A percentile compares a stretch with the other conserved stretches of the same genome.
These are phyloP conservation scores for Nibea coibor DNA, from an alignment of 2,113 vertebrate genomes.

Conservation along the genomic window DNA sequence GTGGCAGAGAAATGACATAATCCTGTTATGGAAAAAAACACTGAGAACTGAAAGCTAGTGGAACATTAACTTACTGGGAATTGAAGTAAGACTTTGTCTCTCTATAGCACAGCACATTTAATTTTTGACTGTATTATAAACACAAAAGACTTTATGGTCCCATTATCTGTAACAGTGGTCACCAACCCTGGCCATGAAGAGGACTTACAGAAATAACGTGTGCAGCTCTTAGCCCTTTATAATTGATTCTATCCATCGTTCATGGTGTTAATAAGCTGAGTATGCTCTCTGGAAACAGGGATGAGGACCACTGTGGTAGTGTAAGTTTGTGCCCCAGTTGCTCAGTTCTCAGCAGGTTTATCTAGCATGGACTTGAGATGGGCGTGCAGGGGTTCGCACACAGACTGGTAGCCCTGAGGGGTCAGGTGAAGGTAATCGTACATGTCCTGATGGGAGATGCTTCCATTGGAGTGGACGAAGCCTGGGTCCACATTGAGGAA, in stretches of 20 bases:
- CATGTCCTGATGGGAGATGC: slow-evolving; percentile 92
- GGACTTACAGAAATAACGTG: slow-evolving; percentile 26
- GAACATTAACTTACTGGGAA: slow-evolving; percentile 33
- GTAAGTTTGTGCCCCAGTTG: slow-evolving; percentile 36
- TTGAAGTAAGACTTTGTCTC: slow-evolving; percentile 36
- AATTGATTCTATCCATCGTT: slow-evolving; percentile 34
- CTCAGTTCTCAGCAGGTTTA: slow-evolving; percentile 78
- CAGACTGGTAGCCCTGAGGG: slow-evolving; percentile 86
- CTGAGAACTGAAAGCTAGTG: slow-evolving; percentile 15
- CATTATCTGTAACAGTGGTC: slow-evolving; percentile 71
- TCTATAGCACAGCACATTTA: slow-evolving; percentile 50
- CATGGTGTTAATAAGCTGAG: slow-evolving; percentile 35
- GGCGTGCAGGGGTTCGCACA: slow-evolving; percentile 87
- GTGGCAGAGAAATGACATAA: slow-evolving; percentile 7
- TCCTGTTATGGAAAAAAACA: slow-evolving; percentile 19
- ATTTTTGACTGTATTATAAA: slow-evolving; percentile 54
- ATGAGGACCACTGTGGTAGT: slow-evolving; percentile 68
- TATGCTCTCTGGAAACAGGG: slow-evolving; percentile 54
- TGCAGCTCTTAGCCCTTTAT: slow-evolving; percentile 42
- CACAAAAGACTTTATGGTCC: slow-evolving; percentile 60
- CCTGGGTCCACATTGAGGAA: slow-evolving; percentile 89
- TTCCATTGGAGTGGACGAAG: slow-evolving; percentile 90
- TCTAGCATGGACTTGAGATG: slow-evolving; percentile 86
- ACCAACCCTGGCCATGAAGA: slow-evolving; percentile 57
- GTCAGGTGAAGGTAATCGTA: slow-evolving; percentile 94